Evolutionary conservation across 2,888 invertebrate genomes (phyloP).

Genomic region (Pachydiplax longipennis): DNA sequence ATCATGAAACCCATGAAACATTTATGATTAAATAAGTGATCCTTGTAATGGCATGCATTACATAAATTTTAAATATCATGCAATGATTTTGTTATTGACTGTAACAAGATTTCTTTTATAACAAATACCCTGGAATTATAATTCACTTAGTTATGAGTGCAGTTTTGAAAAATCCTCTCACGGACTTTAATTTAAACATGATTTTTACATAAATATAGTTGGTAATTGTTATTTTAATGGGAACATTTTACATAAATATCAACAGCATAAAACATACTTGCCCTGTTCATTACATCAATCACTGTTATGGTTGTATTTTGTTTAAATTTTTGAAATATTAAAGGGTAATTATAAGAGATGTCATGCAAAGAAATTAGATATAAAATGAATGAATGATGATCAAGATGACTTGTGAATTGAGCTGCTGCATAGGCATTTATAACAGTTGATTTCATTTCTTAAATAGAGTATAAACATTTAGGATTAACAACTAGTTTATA

Average conservation of each 20-base stretch:
- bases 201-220: constrained; percentile 11
- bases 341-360: neutral
- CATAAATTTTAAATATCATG: neutral
- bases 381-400: neutral
- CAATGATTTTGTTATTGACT: neutral
- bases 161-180: neutral
- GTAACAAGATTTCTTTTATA: neutral
- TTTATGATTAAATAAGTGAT: neutral
- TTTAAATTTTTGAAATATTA: neutral
- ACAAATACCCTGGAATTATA: neutral
- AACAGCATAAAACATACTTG: neutral
- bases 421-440: neutral
- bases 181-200: constrained; percentile 14
- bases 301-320: neutral
- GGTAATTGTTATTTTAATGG: neutral
- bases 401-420: constrained; percentile 8
- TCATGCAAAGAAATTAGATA: constrained; percentile 20
- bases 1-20: neutral
- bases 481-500: constrained; percentile 33
- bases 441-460: constrained; percentile 2
- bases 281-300: neutral
- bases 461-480: constrained; percentile 36
- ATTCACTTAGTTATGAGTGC: neutral
- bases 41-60: neutral
- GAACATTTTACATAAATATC: neutral